Conservation (phyloP, 2,113 vertebrate genomes). For the Corythornis vintsioides region DNA sequence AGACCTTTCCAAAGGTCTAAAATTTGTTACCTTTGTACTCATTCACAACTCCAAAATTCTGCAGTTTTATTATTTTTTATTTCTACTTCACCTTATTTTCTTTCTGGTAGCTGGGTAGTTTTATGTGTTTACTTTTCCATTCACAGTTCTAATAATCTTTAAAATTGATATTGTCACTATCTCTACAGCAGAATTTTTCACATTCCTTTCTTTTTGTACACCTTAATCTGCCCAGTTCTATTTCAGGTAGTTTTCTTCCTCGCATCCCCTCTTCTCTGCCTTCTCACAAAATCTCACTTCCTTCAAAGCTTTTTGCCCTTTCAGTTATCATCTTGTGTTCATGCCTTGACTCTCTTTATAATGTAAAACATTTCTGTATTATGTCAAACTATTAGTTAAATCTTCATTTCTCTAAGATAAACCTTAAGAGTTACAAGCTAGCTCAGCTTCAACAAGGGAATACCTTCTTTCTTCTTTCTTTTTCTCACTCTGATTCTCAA, state of each 20-base stretch:
- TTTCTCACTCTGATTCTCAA: neutral
- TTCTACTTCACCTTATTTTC: neutral
- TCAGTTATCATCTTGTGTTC: neutral
- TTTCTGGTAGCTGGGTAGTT: neutral
- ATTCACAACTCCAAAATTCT: neutral
- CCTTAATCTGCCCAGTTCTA: neutral
- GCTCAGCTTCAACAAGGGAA: neutral
- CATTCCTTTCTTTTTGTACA: neutral
- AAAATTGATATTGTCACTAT: neutral
- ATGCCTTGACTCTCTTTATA: neutral
- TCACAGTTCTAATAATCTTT: neutral
- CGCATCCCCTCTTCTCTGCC: neutral
- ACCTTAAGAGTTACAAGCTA: neutral
- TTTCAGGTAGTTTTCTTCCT: neutral
- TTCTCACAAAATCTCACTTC: neutral
- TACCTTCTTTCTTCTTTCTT: neutral
- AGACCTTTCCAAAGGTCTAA: neutral
- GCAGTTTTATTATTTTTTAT: neutral
- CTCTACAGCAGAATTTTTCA: neutral
- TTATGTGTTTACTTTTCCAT: neutral
- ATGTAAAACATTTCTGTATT: neutral
- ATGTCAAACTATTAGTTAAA: neutral
- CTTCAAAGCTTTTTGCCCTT: neutral
- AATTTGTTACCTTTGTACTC: neutral
- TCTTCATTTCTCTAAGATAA: neutral